Evolutionary conservation across 2,113 vertebrate species (phyloP), one percentile per base, ranked within the genome.

Genomic region (Poeciliopsis turrubarensis): DNA sequence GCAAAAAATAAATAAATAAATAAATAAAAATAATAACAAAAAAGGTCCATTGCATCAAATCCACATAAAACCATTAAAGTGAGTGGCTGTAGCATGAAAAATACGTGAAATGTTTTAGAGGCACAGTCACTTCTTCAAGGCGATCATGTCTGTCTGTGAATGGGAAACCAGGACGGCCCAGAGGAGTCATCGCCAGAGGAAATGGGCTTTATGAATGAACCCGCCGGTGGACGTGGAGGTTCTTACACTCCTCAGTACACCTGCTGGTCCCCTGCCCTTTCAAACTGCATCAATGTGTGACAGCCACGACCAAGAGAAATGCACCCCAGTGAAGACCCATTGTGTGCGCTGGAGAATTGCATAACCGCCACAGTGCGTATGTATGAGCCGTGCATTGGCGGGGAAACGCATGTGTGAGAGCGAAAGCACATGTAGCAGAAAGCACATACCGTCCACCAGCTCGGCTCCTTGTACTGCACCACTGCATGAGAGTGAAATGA

Each of bases 201-300:
- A 69, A 75, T 30, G 75, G 63, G 82, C 86, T 93, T 93, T 93
- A 90, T 93, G 92, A 92, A 93, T 92, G 92, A 92, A 90, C 65
- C 72, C 15, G 79, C 32, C 72, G 77, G 60, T 70, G 77, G 69
- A 76, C 79, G 77, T 72, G 79, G 73, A 69, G 63, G 54, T 26
- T 47, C 63, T 60, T 51, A 68, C 65, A 51, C 60, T 63, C 32
- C 34, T 64, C n/a, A 57, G 68, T 79, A 82, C 80, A 82, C 78
- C 79, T 81, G 77, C 39, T 80, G 54, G 72, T 71, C 41, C 65
- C 63, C 69, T 61, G 79, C 67, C 66, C 65, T 75, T 80, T 54
- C 30, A 68, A 77, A 68, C 41, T 44, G 30, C 72, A 75, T 62
- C 73, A 32, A 60, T 2, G 70, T 57, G 57, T 63, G 51, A 66